Percentiles rank a stretch among this genome's conserved stretches.
These are phyloP conservation scores for Kryptopterus vitreolus DNA, from an alignment of 2,797 vertebrate species.

Conservation along the genomic window DNA sequence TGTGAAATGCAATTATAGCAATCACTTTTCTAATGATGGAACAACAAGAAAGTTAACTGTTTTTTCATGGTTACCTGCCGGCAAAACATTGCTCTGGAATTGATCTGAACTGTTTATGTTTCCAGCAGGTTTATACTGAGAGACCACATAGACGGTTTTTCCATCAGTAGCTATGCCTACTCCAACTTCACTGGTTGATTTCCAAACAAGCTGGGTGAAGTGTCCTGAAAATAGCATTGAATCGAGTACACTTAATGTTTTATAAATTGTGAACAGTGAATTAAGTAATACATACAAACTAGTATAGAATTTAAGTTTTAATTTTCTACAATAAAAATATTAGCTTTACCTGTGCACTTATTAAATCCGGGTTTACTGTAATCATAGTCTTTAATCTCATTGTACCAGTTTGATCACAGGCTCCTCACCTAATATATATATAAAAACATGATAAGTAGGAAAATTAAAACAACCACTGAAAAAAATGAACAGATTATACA, in stretches of 20 bases:
- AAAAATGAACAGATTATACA: no score
- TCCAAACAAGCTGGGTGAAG: constrained; percentile 67
- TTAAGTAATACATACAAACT: neutral
- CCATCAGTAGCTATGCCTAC: constrained; percentile 61
- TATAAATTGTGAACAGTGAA: no score
- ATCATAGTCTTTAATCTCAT: constrained; percentile 70
- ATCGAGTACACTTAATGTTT: no score
- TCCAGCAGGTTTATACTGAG: constrained; percentile 59
- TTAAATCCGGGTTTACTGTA: constrained; percentile 59
- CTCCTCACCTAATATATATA: constrained; percentile 63
- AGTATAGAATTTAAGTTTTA: neutral
- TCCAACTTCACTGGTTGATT: constrained; percentile 54
- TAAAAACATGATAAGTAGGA: neutral
- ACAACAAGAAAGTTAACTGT: no score
- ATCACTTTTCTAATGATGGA: no score
- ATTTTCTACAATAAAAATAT: neutral
- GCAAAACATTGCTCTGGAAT: constrained; percentile 59
- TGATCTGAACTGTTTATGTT: constrained; percentile 55
- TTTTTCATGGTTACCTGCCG: constrained; percentile 10
- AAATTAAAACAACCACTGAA: neutral
- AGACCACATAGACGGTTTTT: constrained; percentile 50
- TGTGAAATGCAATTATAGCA: neutral
- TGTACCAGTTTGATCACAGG: constrained; percentile 71
- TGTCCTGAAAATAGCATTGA: constrained; percentile 51
- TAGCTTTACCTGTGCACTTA: constrained; percentile 58